Conservation (phyloP, 2,888 invertebrate species). For the Hemistola chrysoprasaria region DNA sequence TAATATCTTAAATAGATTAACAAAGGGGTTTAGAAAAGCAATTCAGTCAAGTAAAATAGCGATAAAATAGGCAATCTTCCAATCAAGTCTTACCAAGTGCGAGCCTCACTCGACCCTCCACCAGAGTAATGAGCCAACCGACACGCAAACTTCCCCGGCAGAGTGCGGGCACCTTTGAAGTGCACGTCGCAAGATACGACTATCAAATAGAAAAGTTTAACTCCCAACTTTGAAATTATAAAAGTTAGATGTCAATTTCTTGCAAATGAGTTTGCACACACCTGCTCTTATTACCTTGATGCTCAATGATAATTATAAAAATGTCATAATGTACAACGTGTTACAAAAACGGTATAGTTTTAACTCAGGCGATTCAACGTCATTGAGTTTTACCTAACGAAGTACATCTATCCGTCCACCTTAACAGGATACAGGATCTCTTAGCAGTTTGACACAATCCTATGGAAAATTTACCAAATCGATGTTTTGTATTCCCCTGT, state of each 20-base stretch:
- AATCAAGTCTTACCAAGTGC: slow-evolving; percentile 5
- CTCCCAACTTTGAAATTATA: slow-evolving; percentile 18
- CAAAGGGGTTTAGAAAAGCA: no score
- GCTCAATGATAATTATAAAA: no score
- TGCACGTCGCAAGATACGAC: slow-evolving; percentile 14
- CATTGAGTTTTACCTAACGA: no score
- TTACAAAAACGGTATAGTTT: no score
- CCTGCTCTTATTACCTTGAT: slow-evolving; percentile 3
- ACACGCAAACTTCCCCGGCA: slow-evolving; percentile 18
- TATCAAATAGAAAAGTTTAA: slow-evolving; percentile 29
- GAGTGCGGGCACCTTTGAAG: slow-evolving; percentile 23
- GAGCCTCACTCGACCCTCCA: background rate
- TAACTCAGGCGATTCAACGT: no score
- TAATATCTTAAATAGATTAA: no score
- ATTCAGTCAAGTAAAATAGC: background rate
- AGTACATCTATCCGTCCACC: no score
- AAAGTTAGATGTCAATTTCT: slow-evolving; percentile 24
- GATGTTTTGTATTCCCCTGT: no score
- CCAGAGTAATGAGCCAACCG: slow-evolving; percentile 19
- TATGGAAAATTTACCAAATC: no score
- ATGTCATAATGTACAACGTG: no score
- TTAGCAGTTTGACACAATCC: no score
- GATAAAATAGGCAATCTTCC: background rate
- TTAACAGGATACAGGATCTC: no score
- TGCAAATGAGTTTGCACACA: slow-evolving; percentile 18